Conservation (phyloP, 2,797 vertebrate species). For the Eulemur mongoz region DNA sequence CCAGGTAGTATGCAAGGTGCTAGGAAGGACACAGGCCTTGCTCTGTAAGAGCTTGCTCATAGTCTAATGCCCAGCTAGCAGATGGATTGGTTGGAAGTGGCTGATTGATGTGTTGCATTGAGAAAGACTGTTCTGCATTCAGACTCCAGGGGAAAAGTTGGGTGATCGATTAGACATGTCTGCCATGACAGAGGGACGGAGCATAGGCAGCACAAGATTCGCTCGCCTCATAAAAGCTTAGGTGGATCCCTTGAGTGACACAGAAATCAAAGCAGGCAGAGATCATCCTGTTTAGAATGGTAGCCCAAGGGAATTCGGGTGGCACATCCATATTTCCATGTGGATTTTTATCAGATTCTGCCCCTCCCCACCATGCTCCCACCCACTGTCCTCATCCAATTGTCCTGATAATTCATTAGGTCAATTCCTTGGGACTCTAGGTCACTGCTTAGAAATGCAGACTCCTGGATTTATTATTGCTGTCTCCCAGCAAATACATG, state of each 20-base stretch:
- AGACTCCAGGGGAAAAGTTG: background rate
- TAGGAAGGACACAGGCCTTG: background rate
- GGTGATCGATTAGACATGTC: background rate
- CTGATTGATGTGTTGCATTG: background rate
- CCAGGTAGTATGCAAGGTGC: background rate
- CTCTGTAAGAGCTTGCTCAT: background rate
- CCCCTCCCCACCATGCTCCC: background rate
- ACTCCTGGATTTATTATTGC: conserved; percentile 83
- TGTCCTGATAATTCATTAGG: conserved; percentile 55
- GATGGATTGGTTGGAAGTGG: background rate
- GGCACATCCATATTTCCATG: background rate
- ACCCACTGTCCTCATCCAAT: background rate
- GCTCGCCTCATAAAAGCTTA: background rate
- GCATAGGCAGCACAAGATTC: background rate
- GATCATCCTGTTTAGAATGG: background rate
- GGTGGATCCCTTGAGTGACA: background rate
- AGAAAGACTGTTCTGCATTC: background rate
- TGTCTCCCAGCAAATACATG: conserved; percentile 81
- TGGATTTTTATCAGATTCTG: background rate
- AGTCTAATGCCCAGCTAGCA: background rate
- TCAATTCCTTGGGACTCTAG: conserved; percentile 56
- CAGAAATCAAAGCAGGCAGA: background rate
- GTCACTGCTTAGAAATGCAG: conserved; percentile 69
- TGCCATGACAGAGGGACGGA: background rate
- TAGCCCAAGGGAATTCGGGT: background rate